Evolutionary conservation across 2,113 vertebrate genomes (phyloP).

Genomic region (Conger conger): DNA sequence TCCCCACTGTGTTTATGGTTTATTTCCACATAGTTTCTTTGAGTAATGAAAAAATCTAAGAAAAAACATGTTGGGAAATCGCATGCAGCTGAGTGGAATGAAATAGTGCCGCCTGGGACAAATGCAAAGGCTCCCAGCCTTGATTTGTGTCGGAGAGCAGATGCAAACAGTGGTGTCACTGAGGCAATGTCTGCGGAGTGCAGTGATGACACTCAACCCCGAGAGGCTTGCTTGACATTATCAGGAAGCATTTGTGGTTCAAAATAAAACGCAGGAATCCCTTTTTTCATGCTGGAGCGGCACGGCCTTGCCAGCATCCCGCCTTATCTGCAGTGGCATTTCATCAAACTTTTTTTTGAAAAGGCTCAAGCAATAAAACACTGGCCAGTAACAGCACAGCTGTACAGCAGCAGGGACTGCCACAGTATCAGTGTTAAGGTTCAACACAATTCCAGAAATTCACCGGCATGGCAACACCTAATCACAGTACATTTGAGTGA

Average conservation of each 20-base stretch:
- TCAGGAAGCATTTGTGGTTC: constrained; percentile 53
- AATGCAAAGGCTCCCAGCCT: neutral
- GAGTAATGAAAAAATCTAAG: neutral
- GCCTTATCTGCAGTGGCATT: constrained; percentile 64
- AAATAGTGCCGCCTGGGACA: neutral
- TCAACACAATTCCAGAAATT: neutral
- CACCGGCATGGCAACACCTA: no score
- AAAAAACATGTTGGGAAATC: constrained; percentile 10
- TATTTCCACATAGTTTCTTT: neutral
- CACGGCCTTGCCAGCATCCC: constrained; percentile 40
- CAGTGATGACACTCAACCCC: neutral
- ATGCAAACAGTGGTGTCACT: neutral
- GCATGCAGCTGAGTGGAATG: neutral
- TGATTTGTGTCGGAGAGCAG: neutral
- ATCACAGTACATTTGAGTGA: no score
- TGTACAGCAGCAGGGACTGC: no score
- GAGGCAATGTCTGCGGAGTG: neutral
- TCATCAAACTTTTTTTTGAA: constrained; percentile 62
- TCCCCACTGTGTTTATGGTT: neutral
- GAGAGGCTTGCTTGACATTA: constrained; percentile 63
- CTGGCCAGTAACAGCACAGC: constrained; percentile 39
- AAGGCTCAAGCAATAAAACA: constrained; percentile 52
- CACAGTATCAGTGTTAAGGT: neutral
- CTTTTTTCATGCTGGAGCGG: constrained; percentile 59
- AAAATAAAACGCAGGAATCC: constrained; percentile 69